phyloP scores from a whole-genome alignment of 2,888 invertebrate genomes.

The Drosophila melanosoma region DNA sequence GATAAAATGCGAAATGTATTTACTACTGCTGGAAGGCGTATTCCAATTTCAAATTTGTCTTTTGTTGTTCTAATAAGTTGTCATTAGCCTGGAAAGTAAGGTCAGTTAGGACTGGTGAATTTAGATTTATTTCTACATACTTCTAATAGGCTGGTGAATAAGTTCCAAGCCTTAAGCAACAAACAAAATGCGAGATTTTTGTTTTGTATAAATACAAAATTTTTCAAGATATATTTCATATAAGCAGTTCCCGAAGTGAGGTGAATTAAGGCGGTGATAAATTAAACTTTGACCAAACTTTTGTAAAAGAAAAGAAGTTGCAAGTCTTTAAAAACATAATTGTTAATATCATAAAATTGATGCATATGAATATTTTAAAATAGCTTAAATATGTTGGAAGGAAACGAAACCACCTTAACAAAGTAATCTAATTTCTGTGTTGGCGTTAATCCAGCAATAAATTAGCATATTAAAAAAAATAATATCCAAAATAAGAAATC shows the following conservation, averaged over 20 bases:
- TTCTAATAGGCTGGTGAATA: not conserved
- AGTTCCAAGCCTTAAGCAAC: not conserved
- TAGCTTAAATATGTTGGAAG: not conserved
- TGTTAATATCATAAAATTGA: not conserved
- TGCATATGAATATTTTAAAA: not conserved
- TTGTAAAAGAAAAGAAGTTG: not conserved
- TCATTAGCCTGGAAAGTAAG: not conserved
- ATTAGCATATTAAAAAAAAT: not conserved
- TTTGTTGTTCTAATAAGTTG: slow-evolving; percentile 29
- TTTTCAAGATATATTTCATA: not conserved
- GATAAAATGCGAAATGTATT: slow-evolving; percentile 62
- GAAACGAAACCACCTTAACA: not conserved
- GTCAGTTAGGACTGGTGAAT: too few relatives aligned
- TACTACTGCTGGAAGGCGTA: slow-evolving; percentile 60
- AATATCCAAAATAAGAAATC: not conserved
- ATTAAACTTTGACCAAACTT: not conserved
- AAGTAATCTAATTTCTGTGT: not conserved
- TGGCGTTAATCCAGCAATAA: not conserved
- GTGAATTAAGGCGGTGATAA: not conserved
- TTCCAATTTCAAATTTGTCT: slow-evolving; percentile 39
- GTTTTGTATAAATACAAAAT: not conserved
- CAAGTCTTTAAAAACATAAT: not conserved
- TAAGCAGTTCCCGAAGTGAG: not conserved
- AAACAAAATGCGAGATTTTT: not conserved
- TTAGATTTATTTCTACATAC: not conserved